Percentiles rank a stretch among this genome's conserved stretches.
These are phyloP conservation scores for Tapera naevia DNA, from an alignment of 2,797 vertebrate genomes.

Conservation along the genomic window DNA sequence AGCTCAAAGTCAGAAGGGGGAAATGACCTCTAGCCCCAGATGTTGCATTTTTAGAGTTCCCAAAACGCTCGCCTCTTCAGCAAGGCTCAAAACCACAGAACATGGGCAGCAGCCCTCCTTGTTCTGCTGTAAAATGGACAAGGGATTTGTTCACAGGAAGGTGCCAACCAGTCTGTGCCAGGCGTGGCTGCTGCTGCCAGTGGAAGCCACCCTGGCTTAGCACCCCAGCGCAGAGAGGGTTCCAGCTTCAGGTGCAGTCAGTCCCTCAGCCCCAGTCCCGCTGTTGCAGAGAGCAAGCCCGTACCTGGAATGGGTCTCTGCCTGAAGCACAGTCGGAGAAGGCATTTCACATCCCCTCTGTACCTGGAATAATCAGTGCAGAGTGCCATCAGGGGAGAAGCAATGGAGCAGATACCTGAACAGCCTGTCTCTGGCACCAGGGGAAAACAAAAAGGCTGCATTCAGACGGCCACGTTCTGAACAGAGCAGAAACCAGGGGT, in stretches of 20 bases:
- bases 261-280: too few species aligned
- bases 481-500: background rate
- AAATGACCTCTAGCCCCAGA: background rate
- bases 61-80: background rate
- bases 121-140: background rate
- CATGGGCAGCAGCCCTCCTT: background rate
- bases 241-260: background rate
- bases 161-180: too few species aligned
- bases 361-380: conserved; percentile 49
- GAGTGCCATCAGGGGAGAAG: background rate
- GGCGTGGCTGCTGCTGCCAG: background rate
- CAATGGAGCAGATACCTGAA: background rate
- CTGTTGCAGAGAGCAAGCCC: background rate
- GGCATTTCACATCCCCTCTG: conserved; percentile 29
- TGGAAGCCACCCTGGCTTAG: background rate
- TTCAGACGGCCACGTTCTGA: background rate
- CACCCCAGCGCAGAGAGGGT: background rate
- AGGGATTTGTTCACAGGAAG: background rate
- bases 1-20: background rate
- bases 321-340: background rate
- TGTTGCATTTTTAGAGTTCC: background rate
- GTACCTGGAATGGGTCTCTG: conserved; percentile 59
- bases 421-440: background rate
- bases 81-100: background rate
- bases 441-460: background rate